phyloP scores from a whole-genome alignment of 2,797 vertebrate species.

The Spea hammondii region DNA sequence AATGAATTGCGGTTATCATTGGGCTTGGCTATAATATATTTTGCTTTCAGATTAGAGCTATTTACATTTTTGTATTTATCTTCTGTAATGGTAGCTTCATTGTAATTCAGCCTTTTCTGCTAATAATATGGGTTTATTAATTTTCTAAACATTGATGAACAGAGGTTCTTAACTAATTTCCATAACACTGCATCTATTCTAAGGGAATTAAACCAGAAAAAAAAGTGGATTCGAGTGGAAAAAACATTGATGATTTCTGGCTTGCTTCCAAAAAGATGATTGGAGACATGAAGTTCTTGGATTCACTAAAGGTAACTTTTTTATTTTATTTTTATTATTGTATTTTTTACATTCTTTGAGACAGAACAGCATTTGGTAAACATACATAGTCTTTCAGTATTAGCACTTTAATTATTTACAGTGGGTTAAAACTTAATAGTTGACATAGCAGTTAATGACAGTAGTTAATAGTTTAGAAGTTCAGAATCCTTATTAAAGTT shows the following conservation, averaged over 20 bases:
- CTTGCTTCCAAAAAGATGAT: conserved; percentile 63
- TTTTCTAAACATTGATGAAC: conserved; percentile 74
- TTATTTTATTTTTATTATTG: background rate
- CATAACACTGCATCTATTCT: conserved; percentile 68
- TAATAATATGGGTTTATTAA: conserved; percentile 72
- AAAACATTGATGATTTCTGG: conserved; percentile 64
- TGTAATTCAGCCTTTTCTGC: conserved; percentile 69
- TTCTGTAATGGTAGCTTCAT: conserved; percentile 69
- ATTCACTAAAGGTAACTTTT: conserved; percentile 59
- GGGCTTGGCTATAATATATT: background rate
- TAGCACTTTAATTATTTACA: too few species aligned
- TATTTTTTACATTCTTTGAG: background rate
- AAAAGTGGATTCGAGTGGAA: conserved; percentile 62
- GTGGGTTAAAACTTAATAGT: too few species aligned
- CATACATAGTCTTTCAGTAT: background rate
- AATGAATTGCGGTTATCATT: conserved; percentile 8
- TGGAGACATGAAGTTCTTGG: conserved; percentile 60
- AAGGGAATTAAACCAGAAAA: conserved; percentile 67
- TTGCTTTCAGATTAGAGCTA: conserved; percentile 57
- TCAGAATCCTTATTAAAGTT: too few species aligned
- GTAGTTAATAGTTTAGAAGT: too few species aligned
- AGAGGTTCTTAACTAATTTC: conserved; percentile 73
- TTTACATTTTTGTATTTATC: conserved; percentile 63
- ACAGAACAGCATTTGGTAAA: background rate
- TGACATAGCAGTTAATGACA: too few species aligned